Evolutionary conservation across 2,113 vertebrate species (phyloP).

Genomic region (Oryzias javanicus): DNA sequence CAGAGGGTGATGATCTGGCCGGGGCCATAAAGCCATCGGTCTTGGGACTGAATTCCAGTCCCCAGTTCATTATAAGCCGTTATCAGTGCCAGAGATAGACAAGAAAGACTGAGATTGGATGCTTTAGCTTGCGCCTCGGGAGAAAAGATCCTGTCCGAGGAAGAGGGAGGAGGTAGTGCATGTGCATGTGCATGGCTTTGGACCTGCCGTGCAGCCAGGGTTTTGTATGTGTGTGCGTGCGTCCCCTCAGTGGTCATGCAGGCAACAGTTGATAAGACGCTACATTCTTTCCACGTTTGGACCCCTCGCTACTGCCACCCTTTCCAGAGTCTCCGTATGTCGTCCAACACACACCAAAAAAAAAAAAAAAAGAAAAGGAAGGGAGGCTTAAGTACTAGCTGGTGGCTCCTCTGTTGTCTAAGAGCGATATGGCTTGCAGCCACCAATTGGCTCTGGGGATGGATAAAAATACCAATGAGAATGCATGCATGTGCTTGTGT

Average conservation of each 20-base stretch:
- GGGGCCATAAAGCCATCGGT: constrained; percentile 68
- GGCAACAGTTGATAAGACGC: constrained; percentile 63
- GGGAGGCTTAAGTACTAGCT: constrained; percentile 56
- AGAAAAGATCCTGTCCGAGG: constrained; percentile 57
- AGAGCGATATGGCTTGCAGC: constrained; percentile 69
- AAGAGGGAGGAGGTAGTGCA: neutral
- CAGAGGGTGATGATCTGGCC: constrained; percentile 62
- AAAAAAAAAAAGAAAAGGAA: constrained; percentile 12
- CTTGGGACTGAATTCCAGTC: constrained; percentile 61
- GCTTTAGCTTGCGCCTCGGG: constrained; percentile 60
- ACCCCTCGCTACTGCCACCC: constrained; percentile 28
- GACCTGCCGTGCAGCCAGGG: constrained; percentile 49
- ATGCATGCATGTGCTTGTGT: constrained; percentile 36
- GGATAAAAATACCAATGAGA: constrained; percentile 72
- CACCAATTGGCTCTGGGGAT: constrained; percentile 63
- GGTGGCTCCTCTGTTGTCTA: constrained; percentile 63
- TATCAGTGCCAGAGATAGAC: constrained; percentile 73
- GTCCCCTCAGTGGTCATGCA: constrained; percentile 39
- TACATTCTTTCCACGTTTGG: constrained; percentile 68
- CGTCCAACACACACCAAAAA: constrained; percentile 27
- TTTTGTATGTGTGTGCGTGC: constrained; percentile 25
- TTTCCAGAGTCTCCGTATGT: constrained; percentile 48
- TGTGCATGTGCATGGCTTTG: constrained; percentile 29
- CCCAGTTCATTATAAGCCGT: constrained; percentile 74
- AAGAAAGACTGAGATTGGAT: constrained; percentile 70